Conservation (phyloP, 2,113 vertebrate genomes). For the Myotis brandtii region DNA sequence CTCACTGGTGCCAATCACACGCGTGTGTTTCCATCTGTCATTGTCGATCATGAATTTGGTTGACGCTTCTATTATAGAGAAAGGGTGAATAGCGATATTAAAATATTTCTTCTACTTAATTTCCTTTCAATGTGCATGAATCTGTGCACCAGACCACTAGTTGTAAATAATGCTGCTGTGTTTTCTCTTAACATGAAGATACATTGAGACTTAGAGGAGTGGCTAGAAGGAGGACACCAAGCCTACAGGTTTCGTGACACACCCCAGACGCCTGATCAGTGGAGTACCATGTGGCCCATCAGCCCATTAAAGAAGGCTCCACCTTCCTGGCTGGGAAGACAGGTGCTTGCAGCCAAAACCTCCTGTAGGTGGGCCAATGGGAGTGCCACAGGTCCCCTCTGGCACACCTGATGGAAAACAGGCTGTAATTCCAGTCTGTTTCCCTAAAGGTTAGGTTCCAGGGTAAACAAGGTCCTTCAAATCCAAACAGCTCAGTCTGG, state of each 20-base stretch:
- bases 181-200: background rate
- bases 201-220: background rate
- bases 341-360: background rate
- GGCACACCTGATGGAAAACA: background rate
- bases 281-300: background rate
- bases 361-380: background rate
- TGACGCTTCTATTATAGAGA: no score
- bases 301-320: background rate
- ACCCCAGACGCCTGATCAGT: background rate
- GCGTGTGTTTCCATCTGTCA: no score
- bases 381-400: background rate
- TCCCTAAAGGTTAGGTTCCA: background rate
- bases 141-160: no score
- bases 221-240: background rate
- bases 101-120: no score
- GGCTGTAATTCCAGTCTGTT: background rate
- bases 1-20: no score
- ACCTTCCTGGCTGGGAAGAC: background rate
- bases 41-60: no score
- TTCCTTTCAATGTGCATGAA: no score
- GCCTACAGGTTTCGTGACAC: background rate
- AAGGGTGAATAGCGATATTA: no score
- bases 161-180: background rate
- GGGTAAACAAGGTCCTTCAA: background rate
- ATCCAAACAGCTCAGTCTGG: background rate